Evolutionary conservation across 2,888 invertebrate species (phyloP).

Genomic region (Tethea ocularis): DNA sequence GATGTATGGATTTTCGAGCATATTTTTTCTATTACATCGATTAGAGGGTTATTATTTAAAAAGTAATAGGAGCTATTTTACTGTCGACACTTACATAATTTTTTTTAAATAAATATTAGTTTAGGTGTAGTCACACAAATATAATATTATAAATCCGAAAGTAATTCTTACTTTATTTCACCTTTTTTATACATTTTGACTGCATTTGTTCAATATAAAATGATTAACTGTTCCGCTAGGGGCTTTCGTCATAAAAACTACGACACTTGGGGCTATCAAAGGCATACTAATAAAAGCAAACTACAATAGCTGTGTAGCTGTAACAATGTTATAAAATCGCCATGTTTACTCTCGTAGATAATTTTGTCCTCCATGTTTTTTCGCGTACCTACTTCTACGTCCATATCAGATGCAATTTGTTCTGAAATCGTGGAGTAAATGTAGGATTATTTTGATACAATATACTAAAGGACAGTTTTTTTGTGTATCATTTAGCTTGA

Average conservation of each 20-base stretch:
- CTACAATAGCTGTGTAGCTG: constrained; percentile 46
- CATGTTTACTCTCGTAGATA: constrained; percentile 39
- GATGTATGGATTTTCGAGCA: no score
- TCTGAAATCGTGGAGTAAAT: background rate
- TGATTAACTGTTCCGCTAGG: constrained; percentile 52
- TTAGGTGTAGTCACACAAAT: no score
- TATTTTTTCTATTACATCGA: no score
- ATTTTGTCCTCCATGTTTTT: constrained; percentile 26
- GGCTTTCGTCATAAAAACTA: constrained; percentile 61
- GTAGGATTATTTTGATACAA: background rate
- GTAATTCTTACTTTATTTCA: no score
- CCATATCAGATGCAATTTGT: background rate
- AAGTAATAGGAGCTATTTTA: no score
- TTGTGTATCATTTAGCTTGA: background rate
- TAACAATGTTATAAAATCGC: constrained; percentile 52
- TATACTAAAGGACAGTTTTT: background rate
- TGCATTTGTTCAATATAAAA: constrained; percentile 48
- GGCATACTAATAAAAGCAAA: constrained; percentile 65
- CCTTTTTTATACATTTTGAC: no score
- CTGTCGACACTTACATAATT: no score
- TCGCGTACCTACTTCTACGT: background rate
- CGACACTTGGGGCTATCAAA: constrained; percentile 68
- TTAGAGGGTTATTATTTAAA: no score
- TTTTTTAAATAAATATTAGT: no score
- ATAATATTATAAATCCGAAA: no score